These are phyloP conservation scores for Samia ricini DNA, from an alignment of 1,140 invertebrate species.

Conservation along the genomic window DNA sequence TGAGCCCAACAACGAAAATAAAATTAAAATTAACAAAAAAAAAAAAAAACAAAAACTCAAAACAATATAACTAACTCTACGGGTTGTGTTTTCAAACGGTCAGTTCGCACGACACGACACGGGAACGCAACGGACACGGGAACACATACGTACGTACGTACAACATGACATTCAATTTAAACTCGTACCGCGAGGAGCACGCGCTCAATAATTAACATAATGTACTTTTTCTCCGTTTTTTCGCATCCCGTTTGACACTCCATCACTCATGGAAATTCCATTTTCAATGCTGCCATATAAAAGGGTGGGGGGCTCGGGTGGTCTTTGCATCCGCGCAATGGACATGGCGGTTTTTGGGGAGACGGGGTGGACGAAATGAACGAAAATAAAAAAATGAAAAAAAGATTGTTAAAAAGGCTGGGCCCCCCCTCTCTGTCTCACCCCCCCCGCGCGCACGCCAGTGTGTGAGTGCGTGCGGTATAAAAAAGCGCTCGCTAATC, in stretches of 20 bases:
- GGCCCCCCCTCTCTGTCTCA: no score
- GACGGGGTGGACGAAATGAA: constrained; percentile 66
- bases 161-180: constrained; percentile 73
- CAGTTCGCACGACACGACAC: constrained; percentile 8
- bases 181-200: constrained; percentile 55
- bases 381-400: no score
- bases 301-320: constrained; percentile 60
- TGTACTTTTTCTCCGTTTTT: constrained; percentile 75
- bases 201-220: constrained; percentile 76
- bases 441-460: no score
- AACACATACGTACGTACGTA: constrained; percentile 12
- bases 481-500: constrained; percentile 73
- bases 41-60: background rate
- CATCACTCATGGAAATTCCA: constrained; percentile 78
- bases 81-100: background rate
- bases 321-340: constrained; percentile 75
- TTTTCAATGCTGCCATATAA: constrained; percentile 73
- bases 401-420: constrained; percentile 74
- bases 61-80: background rate
- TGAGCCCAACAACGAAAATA: background rate
- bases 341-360: constrained; percentile 69
- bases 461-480: constrained; percentile 71
- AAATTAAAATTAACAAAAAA: background rate
- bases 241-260: constrained; percentile 76
- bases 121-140: constrained; percentile 11